Evolutionary conservation across 2,888 invertebrate genomes (phyloP).

Genomic region (Drosophila stalkeri): DNA sequence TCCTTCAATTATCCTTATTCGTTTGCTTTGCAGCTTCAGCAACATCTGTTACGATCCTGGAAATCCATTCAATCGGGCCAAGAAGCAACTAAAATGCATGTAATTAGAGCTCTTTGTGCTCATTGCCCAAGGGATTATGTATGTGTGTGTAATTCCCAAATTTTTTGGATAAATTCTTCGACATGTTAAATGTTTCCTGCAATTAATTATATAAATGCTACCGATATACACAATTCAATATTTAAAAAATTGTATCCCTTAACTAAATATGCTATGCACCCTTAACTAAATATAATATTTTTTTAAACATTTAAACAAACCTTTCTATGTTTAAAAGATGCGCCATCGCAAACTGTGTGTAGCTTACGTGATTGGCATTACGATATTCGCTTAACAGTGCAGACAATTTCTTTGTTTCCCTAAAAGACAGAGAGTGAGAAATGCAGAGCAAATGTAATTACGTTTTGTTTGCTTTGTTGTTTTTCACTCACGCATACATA

Average conservation of each 20-base stretch:
- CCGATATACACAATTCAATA: neutral
- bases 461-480: constrained; percentile 53
- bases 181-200: neutral
- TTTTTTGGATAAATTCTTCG: neutral
- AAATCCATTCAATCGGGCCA: constrained; percentile 38
- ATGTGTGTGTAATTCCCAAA: neutral
- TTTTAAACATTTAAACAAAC: neutral
- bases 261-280: too few species aligned
- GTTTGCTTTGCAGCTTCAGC: constrained; percentile 34
- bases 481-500: constrained; percentile 35
- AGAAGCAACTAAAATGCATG: constrained; percentile 44
- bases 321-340: neutral
- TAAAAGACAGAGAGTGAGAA: constrained; percentile 31
- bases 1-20: constrained; percentile 56
- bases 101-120: constrained; percentile 55
- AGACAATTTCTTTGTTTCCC: constrained; percentile 42
- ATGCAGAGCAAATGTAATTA: constrained; percentile 52
- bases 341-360: neutral
- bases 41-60: constrained; percentile 59
- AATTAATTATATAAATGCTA: neutral
- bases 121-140: neutral
- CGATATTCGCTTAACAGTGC: constrained; percentile 40
- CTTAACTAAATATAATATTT: too few species aligned
- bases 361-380: constrained; percentile 32
- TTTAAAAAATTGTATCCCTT: neutral